These are phyloP conservation scores for Lutjanus argentimaculatus DNA, from an alignment of 2,797 vertebrate species.

Conservation along the genomic window DNA sequence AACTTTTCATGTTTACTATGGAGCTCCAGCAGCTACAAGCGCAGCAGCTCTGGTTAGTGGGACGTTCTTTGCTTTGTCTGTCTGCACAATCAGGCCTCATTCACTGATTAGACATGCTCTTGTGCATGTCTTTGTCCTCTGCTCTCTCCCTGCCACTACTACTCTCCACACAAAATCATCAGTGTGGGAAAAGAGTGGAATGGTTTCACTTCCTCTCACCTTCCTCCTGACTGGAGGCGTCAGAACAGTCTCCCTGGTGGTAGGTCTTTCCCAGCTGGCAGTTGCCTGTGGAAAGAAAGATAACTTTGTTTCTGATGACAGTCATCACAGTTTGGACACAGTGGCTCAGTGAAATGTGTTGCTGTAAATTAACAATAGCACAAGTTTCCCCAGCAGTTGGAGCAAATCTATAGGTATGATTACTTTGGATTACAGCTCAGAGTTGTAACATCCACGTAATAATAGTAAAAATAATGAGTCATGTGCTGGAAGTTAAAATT, in stretches of 20 bases:
- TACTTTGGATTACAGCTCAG: background rate
- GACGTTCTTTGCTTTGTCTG: conserved; percentile 14
- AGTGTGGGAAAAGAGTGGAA: background rate
- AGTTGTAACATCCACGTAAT: background rate
- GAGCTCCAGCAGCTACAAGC: background rate
- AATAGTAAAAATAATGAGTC: no score
- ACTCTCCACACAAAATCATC: background rate
- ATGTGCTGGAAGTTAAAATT: background rate
- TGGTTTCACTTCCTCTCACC: conserved; percentile 77
- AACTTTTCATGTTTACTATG: conserved; percentile 30
- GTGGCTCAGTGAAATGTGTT: background rate
- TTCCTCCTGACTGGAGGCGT: conserved; percentile 97
- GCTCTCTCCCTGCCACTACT: background rate
- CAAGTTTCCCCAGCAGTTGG: background rate
- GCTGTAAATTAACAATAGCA: background rate
- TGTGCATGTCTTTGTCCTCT: conserved; percentile 8
- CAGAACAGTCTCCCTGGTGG: conserved; percentile 92
- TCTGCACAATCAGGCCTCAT: background rate
- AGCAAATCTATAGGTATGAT: background rate
- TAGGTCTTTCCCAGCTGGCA: conserved; percentile 88
- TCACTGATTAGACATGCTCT: conserved; percentile 2
- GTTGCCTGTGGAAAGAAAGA: conserved; percentile 83
- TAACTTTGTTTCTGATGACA: background rate
- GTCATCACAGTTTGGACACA: background rate
- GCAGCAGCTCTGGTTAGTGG: background rate